A percentile compares a stretch with the other conserved stretches of the same genome.
These are phyloP conservation scores for Otolemur garnettii DNA, from an alignment of 2,113 vertebrate species.

Conservation along the genomic window DNA sequence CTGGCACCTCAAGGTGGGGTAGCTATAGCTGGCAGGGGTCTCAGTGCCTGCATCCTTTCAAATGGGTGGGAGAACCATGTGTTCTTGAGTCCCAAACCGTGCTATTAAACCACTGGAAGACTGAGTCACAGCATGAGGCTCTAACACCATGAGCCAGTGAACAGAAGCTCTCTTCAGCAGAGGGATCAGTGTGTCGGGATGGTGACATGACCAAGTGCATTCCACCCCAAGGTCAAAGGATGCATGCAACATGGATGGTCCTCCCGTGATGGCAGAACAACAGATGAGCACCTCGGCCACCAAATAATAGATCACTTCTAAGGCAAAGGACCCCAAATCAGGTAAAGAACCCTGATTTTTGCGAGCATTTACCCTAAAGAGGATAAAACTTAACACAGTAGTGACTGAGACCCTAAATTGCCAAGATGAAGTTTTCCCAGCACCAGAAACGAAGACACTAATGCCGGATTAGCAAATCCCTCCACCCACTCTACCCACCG, in stretches of 20 bases:
- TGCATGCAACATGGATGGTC: not conserved
- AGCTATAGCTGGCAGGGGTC: fast-evolving
- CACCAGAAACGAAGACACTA: not conserved
- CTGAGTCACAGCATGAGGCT: not conserved
- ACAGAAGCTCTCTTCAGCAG: not conserved
- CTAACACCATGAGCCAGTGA: not conserved
- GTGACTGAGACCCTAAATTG: not conserved
- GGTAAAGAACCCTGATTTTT: not conserved
- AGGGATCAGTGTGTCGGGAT: not conserved
- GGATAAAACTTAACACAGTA: not conserved
- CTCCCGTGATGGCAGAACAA: not conserved
- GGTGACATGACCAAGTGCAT: fast-evolving
- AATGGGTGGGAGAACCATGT: not conserved
- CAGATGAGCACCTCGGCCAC: not conserved
- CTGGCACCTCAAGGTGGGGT: not conserved
- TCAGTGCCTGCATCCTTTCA: not conserved
- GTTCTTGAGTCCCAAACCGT: not conserved
- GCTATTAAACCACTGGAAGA: not conserved
- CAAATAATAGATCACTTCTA: not conserved
- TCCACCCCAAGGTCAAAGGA: not conserved
- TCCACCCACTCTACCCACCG: not conserved
- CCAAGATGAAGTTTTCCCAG: not conserved
- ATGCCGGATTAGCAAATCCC: not conserved
- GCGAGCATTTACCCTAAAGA: not conserved
- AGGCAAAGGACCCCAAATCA: not conserved